Conservation (phyloP, 1,140 invertebrate species). For the Portunus trituberculatus region DNA sequence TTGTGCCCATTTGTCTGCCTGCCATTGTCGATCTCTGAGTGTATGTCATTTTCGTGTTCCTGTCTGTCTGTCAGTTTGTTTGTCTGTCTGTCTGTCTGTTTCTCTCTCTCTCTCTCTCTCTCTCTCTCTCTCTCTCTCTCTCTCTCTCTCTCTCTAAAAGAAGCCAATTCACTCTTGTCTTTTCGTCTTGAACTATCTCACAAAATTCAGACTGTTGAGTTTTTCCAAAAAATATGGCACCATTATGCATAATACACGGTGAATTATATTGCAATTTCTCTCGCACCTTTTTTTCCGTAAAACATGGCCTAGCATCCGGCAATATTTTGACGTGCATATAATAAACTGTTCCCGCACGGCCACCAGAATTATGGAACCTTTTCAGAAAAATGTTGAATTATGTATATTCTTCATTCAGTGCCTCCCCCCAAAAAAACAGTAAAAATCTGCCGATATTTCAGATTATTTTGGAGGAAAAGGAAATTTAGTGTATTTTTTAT, state of each 20-base stretch:
- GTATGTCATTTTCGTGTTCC: neutral
- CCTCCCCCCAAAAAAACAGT: no score
- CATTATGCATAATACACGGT: conserved; percentile 4
- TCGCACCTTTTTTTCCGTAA: neutral
- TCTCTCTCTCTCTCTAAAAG: neutral
- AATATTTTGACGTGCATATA: no score
- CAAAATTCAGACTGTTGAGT: neutral
- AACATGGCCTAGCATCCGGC: no score
- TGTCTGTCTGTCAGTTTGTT: neutral
- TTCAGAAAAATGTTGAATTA: no score
- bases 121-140: neutral
- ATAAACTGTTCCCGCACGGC: no score
- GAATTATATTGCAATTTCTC: neutral
- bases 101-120: neutral
- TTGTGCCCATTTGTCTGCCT: neutral
- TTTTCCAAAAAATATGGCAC: neutral
- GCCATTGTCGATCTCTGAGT: neutral
- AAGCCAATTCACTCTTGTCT: neutral
- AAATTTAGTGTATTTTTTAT: no score
- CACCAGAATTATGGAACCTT: no score
- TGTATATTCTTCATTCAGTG: no score
- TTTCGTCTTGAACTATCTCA: neutral
- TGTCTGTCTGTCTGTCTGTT: neutral
- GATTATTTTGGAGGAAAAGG: no score
- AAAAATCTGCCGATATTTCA: no score